Evolutionary conservation across 2,113 vertebrate species (phyloP).

Genomic region (Craseonycteris thonglongyai): DNA sequence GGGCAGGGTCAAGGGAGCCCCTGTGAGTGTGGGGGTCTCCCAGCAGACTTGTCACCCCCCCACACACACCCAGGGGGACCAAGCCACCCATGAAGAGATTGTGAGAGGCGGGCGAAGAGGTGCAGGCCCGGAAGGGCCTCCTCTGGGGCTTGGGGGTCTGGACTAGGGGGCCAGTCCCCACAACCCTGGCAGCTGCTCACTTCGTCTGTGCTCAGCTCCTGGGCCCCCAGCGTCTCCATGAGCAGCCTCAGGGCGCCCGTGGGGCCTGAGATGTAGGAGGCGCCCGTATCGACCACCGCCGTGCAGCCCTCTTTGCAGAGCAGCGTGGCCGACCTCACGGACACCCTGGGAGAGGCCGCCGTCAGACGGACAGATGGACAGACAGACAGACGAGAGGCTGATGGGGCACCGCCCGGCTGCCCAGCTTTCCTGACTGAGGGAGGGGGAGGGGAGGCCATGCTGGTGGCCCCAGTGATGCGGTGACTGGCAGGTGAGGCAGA

Average conservation of each 20-base stretch:
- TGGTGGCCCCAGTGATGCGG: rapidly evolving
- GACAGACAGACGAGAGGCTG: not conserved
- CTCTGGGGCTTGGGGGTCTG: not conserved
- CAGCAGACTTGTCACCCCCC: no score
- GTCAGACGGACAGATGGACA: not conserved
- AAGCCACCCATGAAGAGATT: not conserved
- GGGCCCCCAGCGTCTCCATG: constrained; percentile 89
- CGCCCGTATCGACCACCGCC: constrained; percentile 90
- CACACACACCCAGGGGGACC: not conserved
- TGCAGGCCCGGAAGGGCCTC: not conserved
- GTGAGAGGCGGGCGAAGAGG: not conserved
- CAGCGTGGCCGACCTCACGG: constrained; percentile 83
- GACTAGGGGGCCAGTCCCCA: rapidly evolving
- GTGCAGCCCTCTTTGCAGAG: constrained; percentile 91
- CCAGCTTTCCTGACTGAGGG: not conserved
- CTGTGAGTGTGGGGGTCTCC: no score
- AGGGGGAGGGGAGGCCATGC: not conserved
- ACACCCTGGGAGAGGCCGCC: constrained; percentile 79
- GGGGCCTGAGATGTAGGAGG: constrained; percentile 93
- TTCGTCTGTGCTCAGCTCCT: constrained; percentile 82
- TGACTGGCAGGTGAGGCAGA: no score
- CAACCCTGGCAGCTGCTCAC: constrained; percentile 72
- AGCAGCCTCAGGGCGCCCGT: constrained; percentile 85
- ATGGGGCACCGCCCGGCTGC: no score
- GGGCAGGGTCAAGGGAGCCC: not conserved